Conservation (phyloP, 2,888 invertebrate species). For the Elysia crispata region DNA sequence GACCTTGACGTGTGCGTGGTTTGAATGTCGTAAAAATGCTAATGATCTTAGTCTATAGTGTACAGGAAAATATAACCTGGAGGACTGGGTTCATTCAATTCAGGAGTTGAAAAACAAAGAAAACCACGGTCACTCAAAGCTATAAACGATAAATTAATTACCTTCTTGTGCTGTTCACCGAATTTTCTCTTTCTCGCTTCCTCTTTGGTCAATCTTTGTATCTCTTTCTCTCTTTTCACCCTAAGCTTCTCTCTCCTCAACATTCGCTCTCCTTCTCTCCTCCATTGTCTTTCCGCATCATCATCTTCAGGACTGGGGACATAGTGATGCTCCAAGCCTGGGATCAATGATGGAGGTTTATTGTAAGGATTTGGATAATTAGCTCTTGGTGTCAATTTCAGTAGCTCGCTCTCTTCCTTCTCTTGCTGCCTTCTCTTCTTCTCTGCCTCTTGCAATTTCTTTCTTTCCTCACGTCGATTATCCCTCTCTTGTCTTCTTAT, state of each 20-base stretch:
- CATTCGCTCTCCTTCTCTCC: not conserved
- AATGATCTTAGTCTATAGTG: too few species aligned
- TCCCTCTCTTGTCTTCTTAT: conserved; percentile 10
- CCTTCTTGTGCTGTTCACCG: too few species aligned
- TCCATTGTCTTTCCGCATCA: not conserved
- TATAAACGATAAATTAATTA: too few species aligned
- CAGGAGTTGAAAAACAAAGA: too few species aligned
- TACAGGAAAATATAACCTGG: too few species aligned
- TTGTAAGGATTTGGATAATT: conserved; percentile 1
- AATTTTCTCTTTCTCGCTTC: not conserved
- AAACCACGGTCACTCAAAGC: too few species aligned
- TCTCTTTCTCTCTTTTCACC: not conserved
- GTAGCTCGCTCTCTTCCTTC: not conserved
- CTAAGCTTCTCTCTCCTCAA: not conserved
- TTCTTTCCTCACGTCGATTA: not conserved
- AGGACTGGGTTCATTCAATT: too few species aligned
- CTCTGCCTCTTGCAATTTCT: not conserved
- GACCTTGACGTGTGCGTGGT: too few species aligned
- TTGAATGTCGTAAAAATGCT: too few species aligned
- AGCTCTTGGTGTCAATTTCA: not conserved
- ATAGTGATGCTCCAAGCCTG: not conserved
- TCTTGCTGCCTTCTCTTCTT: conserved; percentile 9
- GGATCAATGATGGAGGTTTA: not conserved
- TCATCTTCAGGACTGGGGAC: not conserved
- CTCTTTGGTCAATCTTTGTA: not conserved